Conservation (phyloP, 2,888 invertebrate species). For the Hemistola chrysoprasaria region DNA sequence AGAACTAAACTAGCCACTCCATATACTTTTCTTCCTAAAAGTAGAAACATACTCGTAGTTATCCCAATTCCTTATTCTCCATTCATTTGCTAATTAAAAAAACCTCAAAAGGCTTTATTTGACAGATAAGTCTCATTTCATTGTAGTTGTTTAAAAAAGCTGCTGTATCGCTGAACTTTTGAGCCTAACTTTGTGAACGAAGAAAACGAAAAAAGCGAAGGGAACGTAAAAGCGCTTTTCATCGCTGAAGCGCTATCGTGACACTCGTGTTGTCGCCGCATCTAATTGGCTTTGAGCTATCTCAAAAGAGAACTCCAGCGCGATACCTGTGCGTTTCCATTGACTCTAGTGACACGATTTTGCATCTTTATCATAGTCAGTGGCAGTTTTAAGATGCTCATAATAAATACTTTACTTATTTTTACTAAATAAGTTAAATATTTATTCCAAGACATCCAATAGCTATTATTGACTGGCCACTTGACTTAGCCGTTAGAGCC, state of each 20-base stretch:
- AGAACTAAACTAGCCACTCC: neutral
- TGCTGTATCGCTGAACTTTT: conserved; percentile 29
- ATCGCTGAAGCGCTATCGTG: conserved; percentile 39
- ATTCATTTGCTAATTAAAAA: conserved; percentile 26
- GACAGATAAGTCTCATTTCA: conserved; percentile 19
- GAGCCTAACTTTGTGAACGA: conserved; percentile 38
- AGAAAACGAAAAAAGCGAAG: conserved; percentile 26
- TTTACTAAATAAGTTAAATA: no score
- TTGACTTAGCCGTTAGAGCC: no score
- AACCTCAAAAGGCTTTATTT: conserved; percentile 15
- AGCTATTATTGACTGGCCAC: no score
- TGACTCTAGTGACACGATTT: conserved; percentile 32
- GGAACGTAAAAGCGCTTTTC: conserved; percentile 42
- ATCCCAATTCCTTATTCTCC: no score
- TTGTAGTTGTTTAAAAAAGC: conserved; percentile 22
- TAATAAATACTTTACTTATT: no score
- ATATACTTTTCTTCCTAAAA: no score
- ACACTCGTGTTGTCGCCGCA: conserved; percentile 62
- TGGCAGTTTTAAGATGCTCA: no score
- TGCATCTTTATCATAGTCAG: neutral
- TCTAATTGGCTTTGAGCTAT: conserved; percentile 78
- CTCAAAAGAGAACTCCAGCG: conserved; percentile 56
- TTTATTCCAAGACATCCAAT: no score
- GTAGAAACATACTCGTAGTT: no score
- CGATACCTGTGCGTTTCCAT: conserved; percentile 48